phyloP scores from a whole-genome alignment of 2,888 invertebrate species.

The Cylindroiulus punctatus region DNA sequence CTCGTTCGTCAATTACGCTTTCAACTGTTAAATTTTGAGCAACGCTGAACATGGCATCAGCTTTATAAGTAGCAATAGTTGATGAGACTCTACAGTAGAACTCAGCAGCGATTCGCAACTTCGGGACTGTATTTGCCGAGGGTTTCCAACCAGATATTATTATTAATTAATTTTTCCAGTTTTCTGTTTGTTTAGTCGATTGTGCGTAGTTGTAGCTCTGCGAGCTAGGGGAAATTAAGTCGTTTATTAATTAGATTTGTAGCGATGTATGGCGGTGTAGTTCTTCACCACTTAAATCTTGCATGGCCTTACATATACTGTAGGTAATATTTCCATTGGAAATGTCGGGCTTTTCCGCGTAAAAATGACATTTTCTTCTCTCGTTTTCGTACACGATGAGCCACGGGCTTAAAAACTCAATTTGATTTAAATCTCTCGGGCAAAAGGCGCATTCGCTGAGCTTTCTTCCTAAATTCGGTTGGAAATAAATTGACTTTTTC shows the following conservation, averaged over 20 bases:
- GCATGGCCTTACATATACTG: neutral
- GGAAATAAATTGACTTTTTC: conserved; percentile 34
- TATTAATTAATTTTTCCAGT: conserved; percentile 32
- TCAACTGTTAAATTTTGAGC: too few relatives aligned
- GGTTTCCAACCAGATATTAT: neutral
- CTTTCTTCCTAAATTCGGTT: neutral
- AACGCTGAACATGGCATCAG: too few relatives aligned
- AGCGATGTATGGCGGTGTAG: neutral
- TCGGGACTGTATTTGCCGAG: neutral
- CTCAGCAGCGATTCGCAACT: neutral
- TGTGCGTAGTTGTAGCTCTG: neutral
- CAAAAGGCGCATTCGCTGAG: neutral
- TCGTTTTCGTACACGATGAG: conserved; percentile 22
- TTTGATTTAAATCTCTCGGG: conserved; percentile 23
- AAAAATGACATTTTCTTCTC: neutral
- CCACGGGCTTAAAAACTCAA: conserved; percentile 34
- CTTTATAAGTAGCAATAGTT: too few relatives aligned
- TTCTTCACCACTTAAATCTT: neutral
- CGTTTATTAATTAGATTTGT: conserved; percentile 17
- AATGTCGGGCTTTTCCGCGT: neutral
- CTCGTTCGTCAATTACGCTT: too few relatives aligned
- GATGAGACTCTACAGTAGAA: neutral
- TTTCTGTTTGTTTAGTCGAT: conserved; percentile 16
- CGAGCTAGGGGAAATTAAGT: conserved; percentile 12
- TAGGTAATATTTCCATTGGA: neutral